A percentile compares a stretch with the other conserved stretches of the same genome.
Conservation (phyloP, 2,113 vertebrate genomes). For the Osmerus mordax region DNA sequence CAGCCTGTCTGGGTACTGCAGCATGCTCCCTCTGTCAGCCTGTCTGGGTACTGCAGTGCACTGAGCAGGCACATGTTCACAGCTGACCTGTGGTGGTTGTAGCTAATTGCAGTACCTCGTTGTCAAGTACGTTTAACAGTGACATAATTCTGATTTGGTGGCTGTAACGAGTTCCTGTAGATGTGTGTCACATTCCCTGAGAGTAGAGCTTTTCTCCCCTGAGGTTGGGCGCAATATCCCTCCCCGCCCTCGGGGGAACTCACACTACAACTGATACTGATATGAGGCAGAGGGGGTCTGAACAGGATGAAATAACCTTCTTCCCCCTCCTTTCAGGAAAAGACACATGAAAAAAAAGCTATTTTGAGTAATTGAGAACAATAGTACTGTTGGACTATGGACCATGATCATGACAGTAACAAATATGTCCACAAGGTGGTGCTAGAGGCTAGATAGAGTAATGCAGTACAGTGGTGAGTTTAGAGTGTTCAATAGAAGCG, state of each 20-base stretch:
- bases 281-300: constrained; percentile 4
- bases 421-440: background rate
- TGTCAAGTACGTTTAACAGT: background rate
- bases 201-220: constrained; percentile 34
- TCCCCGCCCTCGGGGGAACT: background rate
- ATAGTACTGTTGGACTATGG: background rate
- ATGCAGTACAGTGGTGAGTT: background rate
- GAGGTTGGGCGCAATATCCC: constrained; percentile 11
- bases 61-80: no score
- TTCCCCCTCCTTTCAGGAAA: background rate
- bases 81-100: background rate
- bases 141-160: constrained; percentile 1
- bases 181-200: constrained; percentile 40
- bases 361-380: constrained; percentile 9
- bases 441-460: background rate
- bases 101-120: background rate
- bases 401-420: background rate
- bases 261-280: background rate
- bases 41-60: no score
- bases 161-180: constrained; percentile 1
- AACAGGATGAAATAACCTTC: constrained; percentile 1
- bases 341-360: background rate
- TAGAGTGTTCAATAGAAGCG: constrained; percentile 7
- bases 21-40: no score
- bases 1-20: no score